A percentile compares a stretch with the other conserved stretches of the same genome.
Evolutionary conservation across 2,113 vertebrate species (phyloP).

Genomic region (Ctenomys sociabilis): DNA sequence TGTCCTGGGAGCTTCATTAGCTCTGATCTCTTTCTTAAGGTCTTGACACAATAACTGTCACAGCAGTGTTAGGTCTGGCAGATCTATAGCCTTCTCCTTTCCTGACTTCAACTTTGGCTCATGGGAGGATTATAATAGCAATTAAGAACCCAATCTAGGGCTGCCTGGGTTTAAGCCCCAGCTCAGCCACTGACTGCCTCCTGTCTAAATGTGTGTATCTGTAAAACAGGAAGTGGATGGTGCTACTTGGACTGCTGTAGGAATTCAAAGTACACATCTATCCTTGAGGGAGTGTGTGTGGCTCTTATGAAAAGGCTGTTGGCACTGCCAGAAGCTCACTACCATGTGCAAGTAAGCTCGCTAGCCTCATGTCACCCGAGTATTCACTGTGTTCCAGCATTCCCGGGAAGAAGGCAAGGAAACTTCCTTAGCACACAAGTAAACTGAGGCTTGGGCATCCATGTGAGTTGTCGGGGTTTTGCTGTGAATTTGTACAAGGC

Average conservation of each 20-base stretch:
- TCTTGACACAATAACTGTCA: not conserved
- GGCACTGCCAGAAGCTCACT: not conserved
- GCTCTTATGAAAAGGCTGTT: not conserved
- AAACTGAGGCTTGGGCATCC: not conserved
- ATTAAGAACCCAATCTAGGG: not conserved
- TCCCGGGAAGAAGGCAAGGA: not conserved
- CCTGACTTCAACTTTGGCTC: not conserved
- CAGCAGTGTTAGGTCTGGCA: not conserved
- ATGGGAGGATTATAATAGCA: not conserved
- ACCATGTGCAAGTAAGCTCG: no score
- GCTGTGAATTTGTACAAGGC: no score
- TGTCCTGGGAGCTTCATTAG: fast-evolving
- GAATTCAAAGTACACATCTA: not conserved
- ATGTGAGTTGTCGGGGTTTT: not conserved
- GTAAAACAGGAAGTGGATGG: not conserved
- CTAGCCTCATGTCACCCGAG: not conserved
- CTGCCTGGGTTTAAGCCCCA: not conserved
- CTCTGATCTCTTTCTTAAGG: not conserved
- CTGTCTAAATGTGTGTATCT: no score
- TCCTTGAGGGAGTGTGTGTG: not conserved
- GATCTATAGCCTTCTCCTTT: not conserved
- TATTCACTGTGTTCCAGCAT: not conserved
- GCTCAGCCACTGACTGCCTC: not conserved
- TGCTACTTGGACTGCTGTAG: not conserved
- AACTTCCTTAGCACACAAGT: not conserved